Evolutionary conservation across 2,113 vertebrate species (phyloP).

Genomic region (Microcebus jonahi): DNA sequence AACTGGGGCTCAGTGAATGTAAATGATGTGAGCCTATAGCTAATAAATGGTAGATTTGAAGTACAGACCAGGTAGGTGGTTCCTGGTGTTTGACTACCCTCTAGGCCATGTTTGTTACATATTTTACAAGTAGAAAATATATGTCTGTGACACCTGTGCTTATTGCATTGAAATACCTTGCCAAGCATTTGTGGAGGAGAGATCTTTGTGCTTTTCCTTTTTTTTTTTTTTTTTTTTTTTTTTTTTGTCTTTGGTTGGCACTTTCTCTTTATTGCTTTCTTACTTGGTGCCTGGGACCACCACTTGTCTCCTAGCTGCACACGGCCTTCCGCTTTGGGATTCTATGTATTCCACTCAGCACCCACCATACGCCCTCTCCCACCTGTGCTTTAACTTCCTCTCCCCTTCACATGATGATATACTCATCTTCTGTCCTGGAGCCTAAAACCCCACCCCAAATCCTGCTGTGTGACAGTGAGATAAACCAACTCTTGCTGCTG

Average conservation of each 20-base stretch:
- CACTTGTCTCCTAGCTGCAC: not conserved
- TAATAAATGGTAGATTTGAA: not conserved
- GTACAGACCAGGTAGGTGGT: not conserved
- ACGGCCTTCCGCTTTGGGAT: not conserved
- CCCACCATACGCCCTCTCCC: fast-evolving
- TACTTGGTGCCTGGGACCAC: not conserved
- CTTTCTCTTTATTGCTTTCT: not conserved
- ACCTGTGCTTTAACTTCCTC: not conserved
- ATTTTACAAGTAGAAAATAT: not conserved
- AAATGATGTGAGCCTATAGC: not conserved
- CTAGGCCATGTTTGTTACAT: not conserved
- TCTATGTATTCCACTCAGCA: not conserved
- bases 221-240: not conserved
- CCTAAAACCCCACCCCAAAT: not conserved
- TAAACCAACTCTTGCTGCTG: not conserved
- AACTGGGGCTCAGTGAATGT: not conserved
- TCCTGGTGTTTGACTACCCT: not conserved
- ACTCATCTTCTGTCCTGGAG: not conserved
- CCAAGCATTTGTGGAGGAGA: not conserved
- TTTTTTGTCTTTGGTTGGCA: not conserved
- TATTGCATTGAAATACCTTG: not conserved
- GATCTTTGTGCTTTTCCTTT: not conserved
- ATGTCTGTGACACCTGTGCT: not conserved
- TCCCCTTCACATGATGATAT: not conserved
- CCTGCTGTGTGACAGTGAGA: not conserved